Percentiles rank a stretch among this genome's conserved stretches.
These are phyloP conservation scores for Eospalax fontanierii DNA, from an alignment of 2,797 vertebrate species.

Conservation along the genomic window DNA sequence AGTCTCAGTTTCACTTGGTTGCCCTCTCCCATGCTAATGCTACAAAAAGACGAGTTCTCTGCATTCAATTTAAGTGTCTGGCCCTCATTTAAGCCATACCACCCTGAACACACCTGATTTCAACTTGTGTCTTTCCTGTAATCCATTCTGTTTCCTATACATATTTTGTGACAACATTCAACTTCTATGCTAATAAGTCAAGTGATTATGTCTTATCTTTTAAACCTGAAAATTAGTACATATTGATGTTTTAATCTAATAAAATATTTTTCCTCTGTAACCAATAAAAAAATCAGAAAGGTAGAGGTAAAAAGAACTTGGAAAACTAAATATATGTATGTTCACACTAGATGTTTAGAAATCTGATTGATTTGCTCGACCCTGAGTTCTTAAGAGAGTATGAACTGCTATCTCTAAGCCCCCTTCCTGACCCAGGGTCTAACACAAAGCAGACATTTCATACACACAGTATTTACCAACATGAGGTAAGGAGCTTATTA, in stretches of 20 bases:
- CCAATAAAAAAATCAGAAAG: slow-evolving; percentile 5
- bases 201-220: neutral
- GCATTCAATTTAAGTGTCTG: neutral
- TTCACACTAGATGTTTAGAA: slow-evolving; percentile 24
- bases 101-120: neutral
- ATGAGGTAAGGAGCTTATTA: neutral
- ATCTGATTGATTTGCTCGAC: neutral
- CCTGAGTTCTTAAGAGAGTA: neutral
- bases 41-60: slow-evolving; percentile 31
- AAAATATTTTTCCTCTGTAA: slow-evolving; percentile 25
- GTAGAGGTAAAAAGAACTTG: slow-evolving; percentile 43
- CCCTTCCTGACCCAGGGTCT: neutral
- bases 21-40: neutral
- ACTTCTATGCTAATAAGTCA: neutral
- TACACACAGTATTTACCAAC: neutral
- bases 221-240: slow-evolving; percentile 33
- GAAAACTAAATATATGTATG: neutral
- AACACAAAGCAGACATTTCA: neutral
- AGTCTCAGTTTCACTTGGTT: slow-evolving; percentile 25
- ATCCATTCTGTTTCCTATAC: neutral
- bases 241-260: slow-evolving; percentile 4
- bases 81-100: neutral
- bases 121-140: slow-evolving; percentile 43
- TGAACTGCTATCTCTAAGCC: neutral
- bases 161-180: slow-evolving; percentile 44